A percentile compares a stretch with the other conserved stretches of the same genome.
These are phyloP conservation scores for Epinotia bilunana DNA, from an alignment of 2,888 invertebrate genomes.

Conservation along the genomic window DNA sequence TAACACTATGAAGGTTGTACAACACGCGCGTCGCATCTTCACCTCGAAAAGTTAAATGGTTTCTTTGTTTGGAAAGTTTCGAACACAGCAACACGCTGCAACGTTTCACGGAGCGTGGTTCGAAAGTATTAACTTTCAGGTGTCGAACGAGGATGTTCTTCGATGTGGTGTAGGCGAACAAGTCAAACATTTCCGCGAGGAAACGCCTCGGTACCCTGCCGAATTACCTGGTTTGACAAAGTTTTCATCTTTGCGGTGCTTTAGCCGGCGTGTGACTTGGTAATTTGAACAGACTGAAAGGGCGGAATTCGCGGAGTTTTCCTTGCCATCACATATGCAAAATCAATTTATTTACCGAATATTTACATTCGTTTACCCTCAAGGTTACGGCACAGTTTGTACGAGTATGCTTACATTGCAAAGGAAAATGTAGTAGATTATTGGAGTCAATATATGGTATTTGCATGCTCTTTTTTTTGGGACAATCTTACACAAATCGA, in stretches of 20 bases:
- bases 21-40: not conserved
- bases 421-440: not conserved
- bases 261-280: conserved; percentile 35
- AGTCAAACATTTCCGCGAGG: conserved; percentile 48
- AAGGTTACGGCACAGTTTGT: conserved; percentile 2
- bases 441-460: not conserved
- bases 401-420: not conserved
- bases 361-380: conserved; percentile 25
- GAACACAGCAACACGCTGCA: not conserved
- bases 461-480: not conserved
- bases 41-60: not conserved
- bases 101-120: not conserved
- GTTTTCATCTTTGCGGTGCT: conserved; percentile 32
- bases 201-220: conserved; percentile 48
- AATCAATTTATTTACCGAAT: conserved; percentile 37
- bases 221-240: conserved; percentile 50
- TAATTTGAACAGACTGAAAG: conserved; percentile 36
- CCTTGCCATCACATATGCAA: conserved; percentile 34
- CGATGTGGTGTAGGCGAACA: conserved; percentile 36
- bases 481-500: too few species aligned
- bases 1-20: not conserved
- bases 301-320: conserved; percentile 32
- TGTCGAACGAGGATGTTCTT: conserved; percentile 11
- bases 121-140: conserved; percentile 23
- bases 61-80: conserved; percentile 3